Base-by-base conservation (phyloP, 1,140 invertebrate species). In the Coptotermes formosanus region DNA sequence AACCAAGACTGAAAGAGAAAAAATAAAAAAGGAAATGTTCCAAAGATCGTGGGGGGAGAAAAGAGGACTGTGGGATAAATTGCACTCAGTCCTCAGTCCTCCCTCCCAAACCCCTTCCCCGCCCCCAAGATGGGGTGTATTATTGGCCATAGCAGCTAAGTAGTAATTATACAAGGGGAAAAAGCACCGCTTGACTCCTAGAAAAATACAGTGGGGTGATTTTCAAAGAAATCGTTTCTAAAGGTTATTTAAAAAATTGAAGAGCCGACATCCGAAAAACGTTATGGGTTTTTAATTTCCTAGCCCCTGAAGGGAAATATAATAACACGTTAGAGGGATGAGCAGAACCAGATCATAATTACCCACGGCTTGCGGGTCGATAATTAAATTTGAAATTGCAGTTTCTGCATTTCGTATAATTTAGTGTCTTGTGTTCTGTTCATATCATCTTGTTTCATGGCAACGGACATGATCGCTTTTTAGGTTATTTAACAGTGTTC, bases 201-300 rank as follows among this genome's bases (percentile, higher is more conserved):
- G 25, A 75, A 30, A 75, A 75, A 75, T 75, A 30, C n/a, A 75
- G 64, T 30, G 64, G 64, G 64, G 64, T 30, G 64, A 75, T 75
- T 30, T 75, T 8, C 64, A 75, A 25, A 75, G 64, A 75, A 75
- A 75, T 75, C 64, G 64, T 30, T 75, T 30, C n/a, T 25, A 30
- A 75, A 75, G 25, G 64, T 75, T 75, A 75, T 75, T 75, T 75
- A 75, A n/a, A 30, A 75, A 75, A 75, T 75, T 75, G 64, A 75
- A 30, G 64, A 75, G 25, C 64, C 64, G 64, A 25, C 64, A 75
- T 75, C n/a, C 9, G 64, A 75, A 30, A 12, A 75, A 25, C n/a
- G n/a, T n/a, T 75, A 75, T 75, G 64, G 64, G 64, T 75, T 75
- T 75, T 75, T 75, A 75, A 75, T 75, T 75, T 75, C 9, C 7